These are phyloP conservation scores for Manacus vitellinus DNA, from an alignment of 2,113 vertebrate species.

Conservation along the genomic window DNA sequence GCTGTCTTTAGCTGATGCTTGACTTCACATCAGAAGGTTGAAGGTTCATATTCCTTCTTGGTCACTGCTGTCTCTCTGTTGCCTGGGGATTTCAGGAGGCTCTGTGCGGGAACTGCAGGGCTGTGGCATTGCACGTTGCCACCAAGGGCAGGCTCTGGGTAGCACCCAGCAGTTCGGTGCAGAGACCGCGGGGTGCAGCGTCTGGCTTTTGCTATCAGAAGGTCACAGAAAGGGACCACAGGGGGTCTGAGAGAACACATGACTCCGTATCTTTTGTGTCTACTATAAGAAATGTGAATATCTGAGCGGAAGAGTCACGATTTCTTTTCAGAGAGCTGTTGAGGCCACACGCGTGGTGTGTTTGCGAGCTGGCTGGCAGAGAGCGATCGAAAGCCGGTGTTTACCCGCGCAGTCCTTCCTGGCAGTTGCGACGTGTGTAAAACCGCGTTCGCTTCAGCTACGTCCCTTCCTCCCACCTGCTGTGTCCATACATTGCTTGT, in stretches of 20 bases:
- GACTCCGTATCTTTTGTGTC: rapidly evolving
- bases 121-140: neutral
- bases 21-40: neutral
- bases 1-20: neutral
- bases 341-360: neutral
- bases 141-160: neutral
- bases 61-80: neutral
- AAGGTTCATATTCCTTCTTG: neutral
- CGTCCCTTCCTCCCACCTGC: neutral
- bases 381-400: neutral
- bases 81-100: neutral
- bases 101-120: neutral
- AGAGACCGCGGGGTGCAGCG: neutral
- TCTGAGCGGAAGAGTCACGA: neutral
- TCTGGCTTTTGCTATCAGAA: neutral
- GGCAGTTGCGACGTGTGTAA: neutral
- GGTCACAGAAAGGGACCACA: neutral
- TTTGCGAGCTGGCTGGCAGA: neutral
- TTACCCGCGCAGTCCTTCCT: neutral
- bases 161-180: neutral
- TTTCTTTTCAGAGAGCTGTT: conserved; percentile 1
- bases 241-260: neutral
- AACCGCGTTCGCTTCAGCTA: rapidly evolving
- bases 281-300: neutral
- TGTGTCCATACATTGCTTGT: neutral